A percentile compares a stretch with the other conserved stretches of the same genome.
phyloP scores from a whole-genome alignment of 1,140 invertebrate species.

The Papilio helenus region DNA sequence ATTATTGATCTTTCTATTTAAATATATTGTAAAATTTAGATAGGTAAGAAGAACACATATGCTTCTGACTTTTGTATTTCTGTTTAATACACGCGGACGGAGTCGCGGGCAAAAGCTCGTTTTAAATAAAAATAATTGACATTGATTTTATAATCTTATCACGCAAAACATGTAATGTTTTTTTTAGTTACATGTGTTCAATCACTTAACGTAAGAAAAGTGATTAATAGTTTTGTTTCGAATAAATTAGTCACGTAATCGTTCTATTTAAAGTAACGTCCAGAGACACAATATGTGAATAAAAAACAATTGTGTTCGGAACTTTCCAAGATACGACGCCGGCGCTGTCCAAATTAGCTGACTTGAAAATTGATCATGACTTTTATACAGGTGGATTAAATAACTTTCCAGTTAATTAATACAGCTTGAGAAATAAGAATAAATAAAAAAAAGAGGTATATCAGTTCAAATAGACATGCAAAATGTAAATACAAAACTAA shows the following conservation, averaged over 20 bases:
- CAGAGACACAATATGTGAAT: constrained; percentile 40
- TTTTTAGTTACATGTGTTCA: background rate
- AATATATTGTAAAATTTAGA: no score
- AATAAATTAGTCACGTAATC: constrained; percentile 44
- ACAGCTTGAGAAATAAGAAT: no score
- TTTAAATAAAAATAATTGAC: no score
- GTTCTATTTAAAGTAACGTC: constrained; percentile 45
- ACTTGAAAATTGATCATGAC: constrained; percentile 48
- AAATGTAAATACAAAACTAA: background rate
- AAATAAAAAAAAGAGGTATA: no score
- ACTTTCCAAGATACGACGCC: constrained; percentile 45
- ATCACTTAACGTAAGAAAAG: background rate
- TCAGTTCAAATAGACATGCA: background rate
- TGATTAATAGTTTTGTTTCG: constrained; percentile 23
- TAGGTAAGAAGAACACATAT: no score
- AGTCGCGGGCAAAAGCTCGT: no score
- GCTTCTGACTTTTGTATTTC: no score
- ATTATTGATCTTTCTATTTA: no score
- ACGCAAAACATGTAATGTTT: background rate
- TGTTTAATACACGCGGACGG: no score
- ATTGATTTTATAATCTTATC: background rate
- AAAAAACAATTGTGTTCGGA: constrained; percentile 45
- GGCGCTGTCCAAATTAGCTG: constrained; percentile 44
- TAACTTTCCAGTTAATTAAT: background rate
- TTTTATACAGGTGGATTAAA: background rate